Evolutionary conservation across 2,797 vertebrate species (phyloP).

Genomic region (Saxicola maurus): DNA sequence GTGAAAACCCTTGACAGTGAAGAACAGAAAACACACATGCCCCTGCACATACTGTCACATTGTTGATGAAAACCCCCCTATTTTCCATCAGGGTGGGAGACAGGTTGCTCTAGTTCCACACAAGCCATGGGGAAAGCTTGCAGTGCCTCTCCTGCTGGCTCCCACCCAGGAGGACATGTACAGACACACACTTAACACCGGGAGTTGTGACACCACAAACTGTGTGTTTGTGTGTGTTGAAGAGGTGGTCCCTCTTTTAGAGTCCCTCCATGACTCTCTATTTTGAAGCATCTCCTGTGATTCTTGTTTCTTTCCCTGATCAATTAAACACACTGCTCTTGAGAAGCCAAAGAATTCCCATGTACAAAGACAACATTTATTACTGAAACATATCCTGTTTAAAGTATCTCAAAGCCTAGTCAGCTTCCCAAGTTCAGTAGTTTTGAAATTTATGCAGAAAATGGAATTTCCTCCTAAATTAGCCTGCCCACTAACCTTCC

Average conservation of each 20-base stretch:
- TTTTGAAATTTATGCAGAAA: not conserved
- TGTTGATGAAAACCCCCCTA: not conserved
- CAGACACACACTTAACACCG: not conserved
- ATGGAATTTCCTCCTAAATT: not conserved
- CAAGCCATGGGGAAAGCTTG: not conserved
- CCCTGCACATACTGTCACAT: not conserved
- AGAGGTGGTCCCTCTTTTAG: not conserved
- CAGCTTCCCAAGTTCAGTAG: not conserved
- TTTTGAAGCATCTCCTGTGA: not conserved
- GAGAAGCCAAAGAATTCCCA: not conserved
- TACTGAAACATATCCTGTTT: not conserved
- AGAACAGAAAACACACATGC: not conserved
- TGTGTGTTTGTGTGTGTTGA: not conserved
- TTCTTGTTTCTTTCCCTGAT: not conserved
- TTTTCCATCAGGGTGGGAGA: not conserved
- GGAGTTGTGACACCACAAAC: not conserved
- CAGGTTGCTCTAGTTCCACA: not conserved
- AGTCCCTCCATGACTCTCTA: not conserved
- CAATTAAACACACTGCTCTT: fast-evolving
- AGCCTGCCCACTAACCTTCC: not conserved
- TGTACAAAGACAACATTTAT: not conserved
- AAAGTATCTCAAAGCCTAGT: not conserved
- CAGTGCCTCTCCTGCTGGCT: not conserved
- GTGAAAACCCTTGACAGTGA: not conserved
- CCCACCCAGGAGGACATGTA: not conserved